phyloP scores from a whole-genome alignment of 2,888 invertebrate species.

The Seladonia tumulorum region DNA sequence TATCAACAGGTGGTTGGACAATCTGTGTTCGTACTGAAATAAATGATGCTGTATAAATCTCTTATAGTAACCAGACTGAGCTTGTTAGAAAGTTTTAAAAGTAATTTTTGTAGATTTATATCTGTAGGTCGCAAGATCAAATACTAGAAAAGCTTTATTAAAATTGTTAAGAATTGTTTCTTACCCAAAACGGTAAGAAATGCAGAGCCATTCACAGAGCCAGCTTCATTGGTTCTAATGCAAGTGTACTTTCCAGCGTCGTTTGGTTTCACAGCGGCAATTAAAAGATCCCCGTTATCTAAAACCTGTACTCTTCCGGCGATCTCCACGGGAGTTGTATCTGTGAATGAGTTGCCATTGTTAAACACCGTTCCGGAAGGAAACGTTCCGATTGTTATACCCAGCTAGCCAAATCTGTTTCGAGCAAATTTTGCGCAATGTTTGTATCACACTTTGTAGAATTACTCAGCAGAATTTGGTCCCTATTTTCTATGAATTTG shows the following conservation, averaged over 20 bases:
- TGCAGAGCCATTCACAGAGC: constrained; percentile 92
- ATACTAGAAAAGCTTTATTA: background rate
- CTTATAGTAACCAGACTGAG: background rate
- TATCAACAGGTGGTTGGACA: constrained; percentile 96
- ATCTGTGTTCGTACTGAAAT: constrained; percentile 95
- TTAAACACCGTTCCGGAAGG: background rate
- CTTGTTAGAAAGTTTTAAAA: background rate
- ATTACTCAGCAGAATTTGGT: too few relatives aligned
- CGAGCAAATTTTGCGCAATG: too few relatives aligned
- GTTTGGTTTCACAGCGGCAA: constrained; percentile 92
- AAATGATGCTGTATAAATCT: background rate
- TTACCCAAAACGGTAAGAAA: constrained; percentile 91
- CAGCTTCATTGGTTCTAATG: constrained; percentile 94
- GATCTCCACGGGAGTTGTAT: constrained; percentile 87
- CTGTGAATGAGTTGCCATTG: constrained; percentile 80
- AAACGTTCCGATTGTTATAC: background rate
- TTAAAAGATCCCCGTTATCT: constrained; percentile 94
- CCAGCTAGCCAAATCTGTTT: too few relatives aligned
- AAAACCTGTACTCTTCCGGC: constrained; percentile 93
- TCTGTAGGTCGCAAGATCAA: too few relatives aligned
- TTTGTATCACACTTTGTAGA: too few relatives aligned
- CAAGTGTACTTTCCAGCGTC: constrained; percentile 97
- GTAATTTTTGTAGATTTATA: too few relatives aligned
- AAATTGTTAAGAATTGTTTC: background rate
- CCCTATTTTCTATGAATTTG: too few relatives aligned